Evolutionary conservation across 2,113 vertebrate genomes (phyloP).

Genomic region (Psophia crepitans): DNA sequence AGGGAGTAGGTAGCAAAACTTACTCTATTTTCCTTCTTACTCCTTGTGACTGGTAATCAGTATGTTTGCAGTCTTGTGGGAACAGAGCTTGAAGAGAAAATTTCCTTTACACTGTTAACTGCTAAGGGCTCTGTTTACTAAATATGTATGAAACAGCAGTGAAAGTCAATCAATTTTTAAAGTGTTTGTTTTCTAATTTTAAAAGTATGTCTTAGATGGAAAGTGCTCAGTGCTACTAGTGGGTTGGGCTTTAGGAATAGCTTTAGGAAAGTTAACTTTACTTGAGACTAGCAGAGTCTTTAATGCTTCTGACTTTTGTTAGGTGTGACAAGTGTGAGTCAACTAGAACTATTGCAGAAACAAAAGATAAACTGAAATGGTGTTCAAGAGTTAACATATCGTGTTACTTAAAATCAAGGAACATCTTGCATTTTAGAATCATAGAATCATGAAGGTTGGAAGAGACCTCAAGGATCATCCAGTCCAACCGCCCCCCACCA

Average conservation of each 20-base stretch:
- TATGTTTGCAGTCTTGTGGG: neutral
- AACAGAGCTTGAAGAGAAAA: neutral
- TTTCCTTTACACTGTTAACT: neutral
- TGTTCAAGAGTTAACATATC: fast-evolving
- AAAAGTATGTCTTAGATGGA: neutral
- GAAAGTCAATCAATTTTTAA: fast-evolving
- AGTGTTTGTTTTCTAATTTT: neutral
- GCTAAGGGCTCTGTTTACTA: neutral
- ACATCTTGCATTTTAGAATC: neutral
- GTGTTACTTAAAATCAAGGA: neutral
- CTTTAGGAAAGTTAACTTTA: neutral
- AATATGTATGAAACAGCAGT: neutral
- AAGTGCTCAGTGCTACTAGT: neutral
- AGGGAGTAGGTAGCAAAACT: neutral
- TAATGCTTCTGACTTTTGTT: neutral
- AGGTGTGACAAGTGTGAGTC: neutral
- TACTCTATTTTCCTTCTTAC: neutral
- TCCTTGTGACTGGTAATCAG: neutral
- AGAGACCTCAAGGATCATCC: no score
- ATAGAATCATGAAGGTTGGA: no score
- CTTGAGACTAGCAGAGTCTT: neutral
- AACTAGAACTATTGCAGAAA: neutral
- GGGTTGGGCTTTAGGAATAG: neutral
- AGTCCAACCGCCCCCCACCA: no score
- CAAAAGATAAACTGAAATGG: neutral